Base-by-base conservation (phyloP, 2,113 vertebrate genomes). In the Aegotheles bennettii region DNA sequence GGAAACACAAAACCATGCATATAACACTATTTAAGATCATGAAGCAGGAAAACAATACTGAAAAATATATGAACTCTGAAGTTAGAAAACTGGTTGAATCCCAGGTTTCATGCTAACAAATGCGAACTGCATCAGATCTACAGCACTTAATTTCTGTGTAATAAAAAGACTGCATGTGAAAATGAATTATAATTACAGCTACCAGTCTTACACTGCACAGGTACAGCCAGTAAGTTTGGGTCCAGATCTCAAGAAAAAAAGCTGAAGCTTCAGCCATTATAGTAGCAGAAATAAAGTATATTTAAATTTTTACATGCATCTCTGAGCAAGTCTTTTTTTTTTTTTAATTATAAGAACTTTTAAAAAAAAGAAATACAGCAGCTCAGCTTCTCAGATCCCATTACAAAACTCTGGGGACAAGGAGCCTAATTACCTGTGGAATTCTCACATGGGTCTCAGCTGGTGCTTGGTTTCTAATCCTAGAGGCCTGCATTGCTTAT, bases 1-100 rank as follows among this genome's bases (percentile, higher is more conserved):
- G 17, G 87, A 95, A 95, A 94, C 89, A 94, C 74, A 96, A 95
- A 94, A 38, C 76, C 94, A 95, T 91, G 93, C 94, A 77, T 47
- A 31, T 67, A 87, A 85, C 70, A 71, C 67, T 89, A 90, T 71
- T 84, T 80, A 80, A 90, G 83, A 53, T 69, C 77, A 93, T 94
- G 91, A 84, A 89, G 80, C 10, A 88, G 67, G 70, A 71, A 93
- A 96, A 91, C 24, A 61, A 68, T 90, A 90, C 68, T 77, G 43
- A 81, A 95, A 86, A 95, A 86, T 69, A 74, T 4, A 81, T 8
- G 1, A 92, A 80, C 47, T 57, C 64, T 1, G 11, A 77, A 67
- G 68, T 59, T 12, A 80, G 64, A 63, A 93, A 92, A 74, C 75
- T 43, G 86, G 63, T 59, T 69, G 69, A 78, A 81, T 47, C 67